These are phyloP conservation scores for Neoseiulus cucumeris DNA, from an alignment of 1,140 invertebrate species.

Conservation along the genomic window DNA sequence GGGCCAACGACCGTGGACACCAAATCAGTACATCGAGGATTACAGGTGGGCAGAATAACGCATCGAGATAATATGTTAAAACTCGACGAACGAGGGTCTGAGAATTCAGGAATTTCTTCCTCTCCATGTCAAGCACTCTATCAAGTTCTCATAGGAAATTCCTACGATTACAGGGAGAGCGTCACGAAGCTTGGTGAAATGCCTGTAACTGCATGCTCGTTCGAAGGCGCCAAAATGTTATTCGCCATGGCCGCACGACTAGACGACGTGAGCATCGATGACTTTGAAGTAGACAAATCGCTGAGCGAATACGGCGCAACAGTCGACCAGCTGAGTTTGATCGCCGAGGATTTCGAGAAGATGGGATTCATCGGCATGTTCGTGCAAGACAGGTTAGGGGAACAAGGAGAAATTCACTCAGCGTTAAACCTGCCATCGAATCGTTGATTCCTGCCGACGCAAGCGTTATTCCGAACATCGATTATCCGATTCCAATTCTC, in stretches of 20 bases:
- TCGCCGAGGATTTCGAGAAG: background rate
- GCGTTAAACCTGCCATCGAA: too few relatives aligned
- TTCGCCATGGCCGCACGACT: background rate
- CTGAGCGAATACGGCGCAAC: slow-evolving; percentile 4
- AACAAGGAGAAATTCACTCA: background rate
- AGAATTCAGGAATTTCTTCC: too few relatives aligned
- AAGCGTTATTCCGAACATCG: too few relatives aligned
- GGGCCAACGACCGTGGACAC: background rate
- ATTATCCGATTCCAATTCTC: too few relatives aligned
- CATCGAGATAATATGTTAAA: too few relatives aligned
- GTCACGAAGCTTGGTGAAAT: background rate
- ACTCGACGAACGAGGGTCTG: too few relatives aligned
- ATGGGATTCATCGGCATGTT: background rate
- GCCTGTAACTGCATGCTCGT: background rate
- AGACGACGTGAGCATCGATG: background rate
- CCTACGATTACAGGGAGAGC: background rate
- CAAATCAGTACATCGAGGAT: slow-evolving; percentile 5
- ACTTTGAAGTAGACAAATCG: slow-evolving; percentile 4
- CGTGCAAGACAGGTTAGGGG: background rate
- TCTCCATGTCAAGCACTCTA: too few relatives aligned
- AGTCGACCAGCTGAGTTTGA: background rate
- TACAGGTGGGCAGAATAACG: background rate
- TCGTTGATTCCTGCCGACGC: too few relatives aligned
- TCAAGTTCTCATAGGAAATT: too few relatives aligned
- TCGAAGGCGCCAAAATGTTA: background rate